Conservation (phyloP, 2,113 vertebrate genomes). For the Hyla sarda region DNA sequence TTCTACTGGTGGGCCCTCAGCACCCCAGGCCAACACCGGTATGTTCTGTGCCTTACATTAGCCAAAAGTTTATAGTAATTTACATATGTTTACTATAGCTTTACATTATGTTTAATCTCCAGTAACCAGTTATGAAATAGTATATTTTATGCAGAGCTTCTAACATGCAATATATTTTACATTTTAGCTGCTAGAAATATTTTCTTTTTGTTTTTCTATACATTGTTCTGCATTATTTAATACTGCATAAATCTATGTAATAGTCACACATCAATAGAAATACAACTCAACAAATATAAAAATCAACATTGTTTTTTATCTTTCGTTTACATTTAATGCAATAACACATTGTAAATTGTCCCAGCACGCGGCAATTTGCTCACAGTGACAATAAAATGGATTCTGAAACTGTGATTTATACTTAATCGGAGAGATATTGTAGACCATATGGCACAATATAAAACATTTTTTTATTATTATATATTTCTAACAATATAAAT, state of each 20-base stretch:
- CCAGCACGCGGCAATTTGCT: not conserved
- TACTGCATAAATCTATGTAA: not conserved
- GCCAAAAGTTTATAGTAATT: too few species aligned
- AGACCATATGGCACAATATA: constrained; percentile 17
- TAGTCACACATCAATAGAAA: constrained; percentile 4
- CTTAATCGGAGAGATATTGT: constrained; percentile 8
- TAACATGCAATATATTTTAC: not conserved
- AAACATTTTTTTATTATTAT: not conserved
- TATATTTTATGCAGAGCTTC: not conserved
- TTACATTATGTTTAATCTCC: too few species aligned
- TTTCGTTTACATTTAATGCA: not conserved
- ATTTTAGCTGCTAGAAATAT: not conserved
- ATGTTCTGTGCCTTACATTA: too few species aligned
- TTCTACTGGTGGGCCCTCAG: too few species aligned
- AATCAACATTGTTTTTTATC: not conserved
- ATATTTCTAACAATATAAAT: not conserved
- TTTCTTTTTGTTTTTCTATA: constrained; percentile 1
- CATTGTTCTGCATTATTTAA: not conserved
- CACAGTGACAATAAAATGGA: not conserved
- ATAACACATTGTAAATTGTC: constrained; percentile 13
- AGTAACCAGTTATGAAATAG: too few species aligned
- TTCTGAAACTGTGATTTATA: constrained; percentile 26
- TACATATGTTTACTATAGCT: too few species aligned
- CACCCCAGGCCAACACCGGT: too few species aligned
- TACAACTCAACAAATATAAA: constrained; percentile 16